phyloP scores from a whole-genome alignment of 2,888 invertebrate genomes.

The Sesia apiformis region DNA sequence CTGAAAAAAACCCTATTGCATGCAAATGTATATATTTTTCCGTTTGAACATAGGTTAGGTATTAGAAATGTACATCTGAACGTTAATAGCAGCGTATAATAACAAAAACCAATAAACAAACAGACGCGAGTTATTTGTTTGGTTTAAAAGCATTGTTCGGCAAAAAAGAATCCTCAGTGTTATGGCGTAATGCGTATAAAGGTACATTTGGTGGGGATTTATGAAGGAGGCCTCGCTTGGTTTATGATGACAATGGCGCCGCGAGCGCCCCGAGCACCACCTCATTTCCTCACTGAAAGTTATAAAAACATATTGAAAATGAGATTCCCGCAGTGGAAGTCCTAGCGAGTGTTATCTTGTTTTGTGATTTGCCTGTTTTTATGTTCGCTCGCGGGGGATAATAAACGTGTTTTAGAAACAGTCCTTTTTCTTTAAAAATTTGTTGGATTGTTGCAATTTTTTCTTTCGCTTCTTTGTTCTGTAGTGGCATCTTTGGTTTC shows the following conservation, averaged over 20 bases:
- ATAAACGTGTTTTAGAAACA: slow-evolving; percentile 53
- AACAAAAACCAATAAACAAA: slow-evolving; percentile 16
- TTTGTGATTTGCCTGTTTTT: slow-evolving; percentile 69
- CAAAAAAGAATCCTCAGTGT: slow-evolving; percentile 40
- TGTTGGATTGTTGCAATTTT: not conserved
- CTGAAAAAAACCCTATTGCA: no score
- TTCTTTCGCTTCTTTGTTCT: not conserved
- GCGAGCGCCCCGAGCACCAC: slow-evolving; percentile 57
- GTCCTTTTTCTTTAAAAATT: slow-evolving; percentile 1
- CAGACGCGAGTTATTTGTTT: slow-evolving; percentile 45
- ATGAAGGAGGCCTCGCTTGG: slow-evolving; percentile 65
- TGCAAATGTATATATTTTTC: no score
- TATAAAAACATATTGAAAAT: slow-evolving; percentile 76
- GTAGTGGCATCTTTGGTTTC: not conserved
- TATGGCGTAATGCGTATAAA: slow-evolving; percentile 69
- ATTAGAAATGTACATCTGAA: not conserved
- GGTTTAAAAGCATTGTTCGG: slow-evolving; percentile 52
- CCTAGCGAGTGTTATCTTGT: slow-evolving; percentile 70
- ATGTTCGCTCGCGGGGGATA: slow-evolving; percentile 42
- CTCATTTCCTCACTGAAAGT: slow-evolving; percentile 73
- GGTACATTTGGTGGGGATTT: slow-evolving; percentile 69
- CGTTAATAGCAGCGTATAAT: not conserved
- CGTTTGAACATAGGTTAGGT: no score
- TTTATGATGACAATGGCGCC: slow-evolving; percentile 70
- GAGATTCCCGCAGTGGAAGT: slow-evolving; percentile 63